A percentile compares a stretch with the other conserved stretches of the same genome.
These are phyloP conservation scores for Pycnonotus jocosus DNA, from an alignment of 2,113 vertebrate species.

Conservation along the genomic window DNA sequence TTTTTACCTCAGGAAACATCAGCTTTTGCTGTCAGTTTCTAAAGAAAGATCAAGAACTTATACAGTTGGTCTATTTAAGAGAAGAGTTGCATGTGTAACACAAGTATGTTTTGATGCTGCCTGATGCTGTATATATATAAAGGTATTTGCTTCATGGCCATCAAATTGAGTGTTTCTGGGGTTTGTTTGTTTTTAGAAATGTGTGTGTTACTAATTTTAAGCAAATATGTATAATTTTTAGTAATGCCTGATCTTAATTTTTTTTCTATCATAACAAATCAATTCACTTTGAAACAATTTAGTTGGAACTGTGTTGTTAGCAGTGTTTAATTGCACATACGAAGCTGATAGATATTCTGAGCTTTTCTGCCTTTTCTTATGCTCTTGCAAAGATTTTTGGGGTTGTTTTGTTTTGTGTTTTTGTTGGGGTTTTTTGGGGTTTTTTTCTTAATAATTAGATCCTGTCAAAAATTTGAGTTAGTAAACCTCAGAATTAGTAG, in stretches of 20 bases:
- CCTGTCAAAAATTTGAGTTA: background rate
- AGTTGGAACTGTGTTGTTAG: background rate
- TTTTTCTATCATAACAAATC: background rate
- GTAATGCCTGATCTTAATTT: background rate
- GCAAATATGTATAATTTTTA: background rate
- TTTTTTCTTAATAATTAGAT: background rate
- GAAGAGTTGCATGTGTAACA: background rate
- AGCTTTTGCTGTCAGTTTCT: background rate
- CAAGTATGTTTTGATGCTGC: background rate
- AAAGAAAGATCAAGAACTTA: background rate
- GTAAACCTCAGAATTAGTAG: background rate
- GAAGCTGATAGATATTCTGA: background rate
- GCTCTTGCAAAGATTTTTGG: background rate
- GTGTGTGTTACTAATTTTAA: background rate
- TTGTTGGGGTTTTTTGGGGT: too few species aligned
- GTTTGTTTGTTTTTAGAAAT: background rate
- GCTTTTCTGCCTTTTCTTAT: background rate
- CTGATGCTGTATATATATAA: background rate
- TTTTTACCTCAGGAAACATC: background rate
- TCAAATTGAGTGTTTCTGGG: too few species aligned
- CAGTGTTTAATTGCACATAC: background rate
- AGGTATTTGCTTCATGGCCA: background rate
- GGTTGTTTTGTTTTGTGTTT: too few species aligned
- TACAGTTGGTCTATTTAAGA: background rate
- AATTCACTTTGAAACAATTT: background rate